These are phyloP conservation scores for Bursaphelenchus mucronatus DNA, from an alignment of 1,140 invertebrate genomes.

Conservation along the genomic window DNA sequence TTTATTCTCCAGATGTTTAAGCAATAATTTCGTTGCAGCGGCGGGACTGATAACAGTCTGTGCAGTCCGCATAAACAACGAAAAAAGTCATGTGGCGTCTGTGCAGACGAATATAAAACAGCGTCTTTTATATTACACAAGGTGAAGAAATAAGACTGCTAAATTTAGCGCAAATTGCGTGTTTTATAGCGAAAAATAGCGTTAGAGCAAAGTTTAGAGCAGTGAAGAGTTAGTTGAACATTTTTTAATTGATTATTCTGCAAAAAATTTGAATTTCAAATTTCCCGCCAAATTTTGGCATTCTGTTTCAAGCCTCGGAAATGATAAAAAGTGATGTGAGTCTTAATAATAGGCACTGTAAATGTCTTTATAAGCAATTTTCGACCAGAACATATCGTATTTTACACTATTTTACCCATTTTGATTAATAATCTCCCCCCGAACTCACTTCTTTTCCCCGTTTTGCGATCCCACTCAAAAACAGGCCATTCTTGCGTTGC, in stretches of 20 bases:
- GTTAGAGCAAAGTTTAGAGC: neutral
- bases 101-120: too few relatives aligned
- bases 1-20: too few relatives aligned
- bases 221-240: too few relatives aligned
- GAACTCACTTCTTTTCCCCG: constrained; percentile 29
- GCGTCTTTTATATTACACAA: neutral
- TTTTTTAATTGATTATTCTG: too few relatives aligned
- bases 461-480: constrained; percentile 31
- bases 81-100: too few relatives aligned
- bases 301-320: neutral
- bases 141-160: neutral
- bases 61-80: too few relatives aligned
- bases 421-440: neutral
- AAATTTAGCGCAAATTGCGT: neutral
- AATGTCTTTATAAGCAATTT: neutral
- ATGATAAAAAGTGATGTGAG: neutral
- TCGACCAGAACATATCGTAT: neutral
- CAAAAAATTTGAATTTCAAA: too few relatives aligned
- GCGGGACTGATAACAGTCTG: too few relatives aligned
- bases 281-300: too few relatives aligned
- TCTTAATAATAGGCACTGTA: neutral
- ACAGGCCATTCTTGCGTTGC: constrained; percentile 44
- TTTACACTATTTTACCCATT: neutral
- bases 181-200: neutral
- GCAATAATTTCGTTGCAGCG: too few relatives aligned